A percentile compares a stretch with the other conserved stretches of the same genome.
phyloP scores from a whole-genome alignment of 2,888 invertebrate species.

The Mesochorus sp. region DNA sequence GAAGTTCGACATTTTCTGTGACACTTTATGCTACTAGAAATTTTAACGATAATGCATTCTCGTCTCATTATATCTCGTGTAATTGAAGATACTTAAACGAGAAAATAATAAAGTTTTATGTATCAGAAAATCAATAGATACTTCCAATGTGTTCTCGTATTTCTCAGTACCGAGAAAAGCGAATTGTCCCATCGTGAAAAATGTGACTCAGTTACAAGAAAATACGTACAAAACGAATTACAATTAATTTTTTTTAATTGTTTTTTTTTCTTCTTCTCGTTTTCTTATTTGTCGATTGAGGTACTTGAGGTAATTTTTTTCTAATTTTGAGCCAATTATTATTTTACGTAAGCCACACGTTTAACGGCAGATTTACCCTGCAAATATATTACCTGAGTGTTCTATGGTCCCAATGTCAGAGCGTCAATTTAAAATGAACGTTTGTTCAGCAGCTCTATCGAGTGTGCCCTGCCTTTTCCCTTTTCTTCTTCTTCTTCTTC shows the following conservation, averaged over 20 bases:
- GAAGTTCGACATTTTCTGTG: background rate
- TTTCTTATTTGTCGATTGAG: background rate
- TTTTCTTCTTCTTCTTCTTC: conserved; percentile 9
- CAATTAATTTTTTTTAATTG: background rate
- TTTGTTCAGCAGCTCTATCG: conserved; percentile 68
- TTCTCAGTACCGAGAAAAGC: no score
- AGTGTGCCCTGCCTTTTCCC: conserved; percentile 45
- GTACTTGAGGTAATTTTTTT: background rate
- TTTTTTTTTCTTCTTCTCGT: no score
- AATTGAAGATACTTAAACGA: no score
- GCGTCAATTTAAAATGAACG: conserved; percentile 73
- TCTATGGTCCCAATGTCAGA: conserved; percentile 71
- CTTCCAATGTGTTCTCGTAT: no score
- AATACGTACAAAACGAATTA: background rate
- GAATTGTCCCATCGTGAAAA: background rate
- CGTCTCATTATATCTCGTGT: background rate
- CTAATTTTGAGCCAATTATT: background rate
- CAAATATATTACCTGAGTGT: conserved; percentile 56
- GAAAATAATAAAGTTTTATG: background rate
- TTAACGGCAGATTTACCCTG: background rate
- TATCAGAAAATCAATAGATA: background rate
- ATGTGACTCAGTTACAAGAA: background rate
- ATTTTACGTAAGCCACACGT: conserved; percentile 25
- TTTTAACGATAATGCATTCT: background rate
- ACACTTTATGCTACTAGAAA: conserved; percentile 3